Evolutionary conservation across 2,113 vertebrate species (phyloP), one percentile per base, ranked within the genome.

Genomic region (Symphodus melops): DNA sequence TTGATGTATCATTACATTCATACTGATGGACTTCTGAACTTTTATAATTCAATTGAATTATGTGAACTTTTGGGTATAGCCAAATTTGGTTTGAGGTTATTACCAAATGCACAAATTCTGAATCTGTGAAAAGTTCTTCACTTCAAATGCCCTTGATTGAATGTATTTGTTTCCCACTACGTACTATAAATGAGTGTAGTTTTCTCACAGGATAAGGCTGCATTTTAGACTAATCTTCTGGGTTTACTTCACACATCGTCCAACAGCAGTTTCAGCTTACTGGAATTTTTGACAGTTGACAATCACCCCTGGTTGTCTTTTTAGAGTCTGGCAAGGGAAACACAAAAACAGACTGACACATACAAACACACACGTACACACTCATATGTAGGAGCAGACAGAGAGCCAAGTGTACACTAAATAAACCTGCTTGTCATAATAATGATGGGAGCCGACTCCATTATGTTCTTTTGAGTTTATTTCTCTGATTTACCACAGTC

Each of bases 401-500:
- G 68, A 75, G 78, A 79, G 81, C 81, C 86, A 87, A 84, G 74
- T 89, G 85, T 86, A 92, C 85, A 85, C 87, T 86, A 93, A 91
- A 93, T 91, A 89, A 89, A 92, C 72, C 87, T 80, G 86, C 86
- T 88, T 91, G 92, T 94, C 92, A 91, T 88, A 90, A 91, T 88
- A 86, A 84, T 91, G 92, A 92, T 83, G 80, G 91, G 86, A 91
- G 87, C 92, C 87, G 89, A 93, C 92, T 93, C 86, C 86, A 89
- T 91, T 92, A 91, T 88, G 91, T 89, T 82, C 89, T 94, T 94
- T 93, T 92, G 89, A 92, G 86, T 94, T 95, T 94, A 82, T 94
- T 95, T 92, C 90, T 91, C 85, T 92, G 89, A 94, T 94, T 95
- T 92, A 89, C 83, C 81, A 74, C 90, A 86, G 87, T 89, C 82